phyloP scores from a whole-genome alignment of 2,888 invertebrate genomes.

The Pycnomerus fuliginosus region DNA sequence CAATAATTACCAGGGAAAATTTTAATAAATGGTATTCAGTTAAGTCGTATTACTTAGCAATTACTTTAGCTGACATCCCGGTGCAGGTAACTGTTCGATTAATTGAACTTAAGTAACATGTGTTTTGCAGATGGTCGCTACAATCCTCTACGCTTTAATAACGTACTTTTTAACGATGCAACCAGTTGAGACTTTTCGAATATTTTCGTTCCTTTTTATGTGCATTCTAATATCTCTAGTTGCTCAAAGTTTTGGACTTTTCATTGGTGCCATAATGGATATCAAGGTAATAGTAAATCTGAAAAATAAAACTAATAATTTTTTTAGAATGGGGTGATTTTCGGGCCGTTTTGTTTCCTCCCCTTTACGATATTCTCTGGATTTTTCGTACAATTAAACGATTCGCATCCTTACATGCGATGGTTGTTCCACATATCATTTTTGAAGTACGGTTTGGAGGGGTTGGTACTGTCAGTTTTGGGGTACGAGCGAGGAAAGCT shows the following conservation, averaged over 20 bases:
- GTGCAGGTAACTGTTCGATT: constrained; percentile 41
- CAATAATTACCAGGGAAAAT: constrained; percentile 63
- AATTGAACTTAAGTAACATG: too few species aligned
- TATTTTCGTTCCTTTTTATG: constrained; percentile 70
- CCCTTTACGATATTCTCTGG: constrained; percentile 92
- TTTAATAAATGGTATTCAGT: constrained; percentile 70
- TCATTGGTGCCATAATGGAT: constrained; percentile 80
- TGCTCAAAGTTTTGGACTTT: constrained; percentile 81
- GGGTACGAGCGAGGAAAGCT: constrained; percentile 76
- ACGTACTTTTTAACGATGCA: constrained; percentile 88
- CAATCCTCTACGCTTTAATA: constrained; percentile 71
- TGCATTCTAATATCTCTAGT: constrained; percentile 78
- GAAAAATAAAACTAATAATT: too few species aligned
- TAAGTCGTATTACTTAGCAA: constrained; percentile 63
- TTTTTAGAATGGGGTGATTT: constrained; percentile 83
- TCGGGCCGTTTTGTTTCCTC: constrained; percentile 84
- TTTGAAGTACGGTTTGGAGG: constrained; percentile 85
- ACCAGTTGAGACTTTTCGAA: constrained; percentile 71
- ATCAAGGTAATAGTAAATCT: constrained; percentile 61
- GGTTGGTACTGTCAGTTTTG: constrained; percentile 76
- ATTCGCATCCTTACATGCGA: constrained; percentile 73
- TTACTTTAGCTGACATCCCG: constrained; percentile 68
- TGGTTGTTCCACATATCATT: constrained; percentile 90
- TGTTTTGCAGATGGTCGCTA: constrained; percentile 57
- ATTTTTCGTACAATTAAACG: constrained; percentile 82